These are phyloP conservation scores for Disparrhopalites patrizii DNA, from an alignment of 2,888 invertebrate species.

Conservation along the genomic window DNA sequence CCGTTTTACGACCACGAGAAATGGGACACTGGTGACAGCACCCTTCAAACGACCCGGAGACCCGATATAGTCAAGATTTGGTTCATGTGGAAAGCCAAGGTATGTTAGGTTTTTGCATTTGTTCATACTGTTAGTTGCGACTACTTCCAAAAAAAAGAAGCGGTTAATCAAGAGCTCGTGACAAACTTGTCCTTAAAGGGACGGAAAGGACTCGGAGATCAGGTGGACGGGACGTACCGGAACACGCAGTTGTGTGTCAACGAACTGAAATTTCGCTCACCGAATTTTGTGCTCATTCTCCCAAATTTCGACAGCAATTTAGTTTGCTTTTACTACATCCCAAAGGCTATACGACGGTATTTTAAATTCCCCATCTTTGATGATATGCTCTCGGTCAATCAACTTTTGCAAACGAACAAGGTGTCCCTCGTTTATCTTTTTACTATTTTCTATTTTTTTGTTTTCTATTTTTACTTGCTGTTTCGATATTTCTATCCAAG, in stretches of 20 bases:
- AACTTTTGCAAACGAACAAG: not conserved
- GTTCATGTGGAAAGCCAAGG: constrained; percentile 30
- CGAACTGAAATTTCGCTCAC: not conserved
- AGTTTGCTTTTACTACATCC: constrained; percentile 19
- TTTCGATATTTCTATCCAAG: not conserved
- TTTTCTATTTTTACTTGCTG: not conserved
- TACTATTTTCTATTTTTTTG: not conserved
- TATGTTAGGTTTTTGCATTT: not conserved
- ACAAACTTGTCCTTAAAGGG: constrained; percentile 15
- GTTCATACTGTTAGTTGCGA: too few species aligned
- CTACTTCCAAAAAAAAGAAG: too few species aligned
- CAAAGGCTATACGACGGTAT: not conserved
- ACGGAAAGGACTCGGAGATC: constrained; percentile 8
- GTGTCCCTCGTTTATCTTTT: not conserved
- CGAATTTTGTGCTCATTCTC: not conserved
- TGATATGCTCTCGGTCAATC: not conserved
- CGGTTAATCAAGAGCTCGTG: too few species aligned
- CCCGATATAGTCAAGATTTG: constrained; percentile 27
- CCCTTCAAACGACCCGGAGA: constrained; percentile 1
- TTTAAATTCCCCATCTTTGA: not conserved
- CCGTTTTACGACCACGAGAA: constrained; percentile 13
- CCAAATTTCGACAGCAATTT: constrained; percentile 9
- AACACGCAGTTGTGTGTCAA: constrained; percentile 1
- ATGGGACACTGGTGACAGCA: constrained; percentile 22
- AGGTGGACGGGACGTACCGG: constrained; percentile 14